Evolutionary conservation across 1,140 invertebrate species (phyloP).

Genomic region (Hyles euphorbiae): DNA sequence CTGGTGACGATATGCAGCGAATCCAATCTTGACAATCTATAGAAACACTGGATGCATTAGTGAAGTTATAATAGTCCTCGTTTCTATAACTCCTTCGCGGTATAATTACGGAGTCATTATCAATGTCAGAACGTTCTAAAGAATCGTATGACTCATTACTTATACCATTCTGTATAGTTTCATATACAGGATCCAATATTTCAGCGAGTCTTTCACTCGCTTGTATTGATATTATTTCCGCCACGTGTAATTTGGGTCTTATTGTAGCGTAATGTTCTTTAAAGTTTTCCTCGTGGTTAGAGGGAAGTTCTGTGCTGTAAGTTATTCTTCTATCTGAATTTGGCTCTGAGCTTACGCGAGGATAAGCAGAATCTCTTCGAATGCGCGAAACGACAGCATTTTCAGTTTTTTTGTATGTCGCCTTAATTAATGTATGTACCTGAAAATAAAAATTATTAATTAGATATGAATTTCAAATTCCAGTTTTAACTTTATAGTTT

Average conservation of each 20-base stretch:
- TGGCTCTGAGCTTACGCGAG: conserved; percentile 34
- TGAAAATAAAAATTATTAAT: conserved; percentile 21
- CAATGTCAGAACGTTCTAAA: conserved; percentile 35
- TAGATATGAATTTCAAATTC: too few species aligned
- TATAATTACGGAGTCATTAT: conserved; percentile 40
- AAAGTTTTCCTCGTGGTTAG: conserved; percentile 24
- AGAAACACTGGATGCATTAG: conserved; percentile 51
- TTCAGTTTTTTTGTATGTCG: conserved; percentile 68
- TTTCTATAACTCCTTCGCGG: conserved; percentile 36
- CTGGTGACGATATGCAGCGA: conserved; percentile 33
- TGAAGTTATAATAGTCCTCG: conserved; percentile 52
- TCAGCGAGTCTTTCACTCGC: conserved; percentile 58
- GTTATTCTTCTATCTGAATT: conserved; percentile 50
- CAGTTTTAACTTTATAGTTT: too few species aligned
- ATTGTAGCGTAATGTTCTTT: conserved; percentile 47
- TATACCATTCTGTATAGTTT: conserved; percentile 50
- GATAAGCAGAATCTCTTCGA: conserved; percentile 36
- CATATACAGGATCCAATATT: conserved; percentile 63
- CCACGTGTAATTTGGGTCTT: conserved; percentile 52
- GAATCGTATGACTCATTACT: conserved; percentile 49
- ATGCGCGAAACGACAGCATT: conserved; percentile 55
- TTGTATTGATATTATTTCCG: conserved; percentile 66
- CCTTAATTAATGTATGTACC: conserved; percentile 60
- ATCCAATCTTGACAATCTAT: conserved; percentile 59
- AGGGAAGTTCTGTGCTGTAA: conserved; percentile 47